phyloP scores from a whole-genome alignment of 2,113 vertebrate genomes.

The Myrmecobius fasciatus region DNA sequence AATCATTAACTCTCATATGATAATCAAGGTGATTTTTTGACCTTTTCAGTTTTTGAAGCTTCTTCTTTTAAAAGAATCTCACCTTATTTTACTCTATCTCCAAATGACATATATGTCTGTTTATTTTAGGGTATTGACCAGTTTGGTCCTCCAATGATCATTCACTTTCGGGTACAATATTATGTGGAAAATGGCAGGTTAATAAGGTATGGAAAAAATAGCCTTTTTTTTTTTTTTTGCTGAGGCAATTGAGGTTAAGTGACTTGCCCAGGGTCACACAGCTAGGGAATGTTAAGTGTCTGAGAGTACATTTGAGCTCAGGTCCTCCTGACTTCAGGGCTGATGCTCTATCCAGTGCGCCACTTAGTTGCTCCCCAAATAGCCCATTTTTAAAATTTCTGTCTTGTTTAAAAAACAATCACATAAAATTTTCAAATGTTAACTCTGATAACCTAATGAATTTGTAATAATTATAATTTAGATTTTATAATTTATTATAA shows the following conservation, averaged over 20 bases:
- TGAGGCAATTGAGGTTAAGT: too few species aligned
- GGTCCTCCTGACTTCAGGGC: too few species aligned
- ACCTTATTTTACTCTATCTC: neutral
- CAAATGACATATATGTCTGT: slow-evolving; percentile 57
- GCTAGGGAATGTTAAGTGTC: too few species aligned
- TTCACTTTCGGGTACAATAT: slow-evolving; percentile 98
- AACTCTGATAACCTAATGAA: neutral
- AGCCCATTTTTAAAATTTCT: too few species aligned
- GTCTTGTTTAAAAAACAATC: neutral
- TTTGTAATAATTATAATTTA: neutral
- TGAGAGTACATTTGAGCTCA: too few species aligned
- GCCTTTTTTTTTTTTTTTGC: neutral
- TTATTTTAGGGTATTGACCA: slow-evolving; percentile 95
- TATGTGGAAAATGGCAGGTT: slow-evolving; percentile 97
- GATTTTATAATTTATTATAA: neutral
- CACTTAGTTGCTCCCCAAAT: too few species aligned
- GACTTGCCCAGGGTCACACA: too few species aligned
- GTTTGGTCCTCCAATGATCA: slow-evolving; percentile 98
- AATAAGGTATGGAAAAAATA: slow-evolving; percentile 88
- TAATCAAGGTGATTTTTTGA: neutral
- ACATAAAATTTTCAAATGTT: neutral
- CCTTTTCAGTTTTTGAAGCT: slow-evolving; percentile 38
- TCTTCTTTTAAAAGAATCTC: neutral
- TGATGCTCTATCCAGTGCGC: too few species aligned
- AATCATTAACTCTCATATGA: neutral